Evolutionary conservation across 2,797 vertebrate species (phyloP).

Genomic region (Myiotriccus ornatus): DNA sequence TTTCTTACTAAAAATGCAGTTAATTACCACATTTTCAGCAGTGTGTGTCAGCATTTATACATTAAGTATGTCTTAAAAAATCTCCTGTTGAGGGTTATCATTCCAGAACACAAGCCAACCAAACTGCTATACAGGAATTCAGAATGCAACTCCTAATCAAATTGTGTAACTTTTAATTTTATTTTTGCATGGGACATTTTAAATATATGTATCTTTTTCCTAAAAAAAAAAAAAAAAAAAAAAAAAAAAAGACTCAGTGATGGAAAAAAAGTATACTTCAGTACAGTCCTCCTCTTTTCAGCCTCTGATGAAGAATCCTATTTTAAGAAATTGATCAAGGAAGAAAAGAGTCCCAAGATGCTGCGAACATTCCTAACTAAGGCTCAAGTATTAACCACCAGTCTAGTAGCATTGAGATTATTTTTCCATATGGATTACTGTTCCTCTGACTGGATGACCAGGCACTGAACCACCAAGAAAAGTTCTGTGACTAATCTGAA

Average conservation of each 20-base stretch:
- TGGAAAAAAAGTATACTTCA: conserved; percentile 93
- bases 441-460: conserved; percentile 80
- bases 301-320: conserved; percentile 97
- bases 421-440: conserved; percentile 77
- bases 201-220: conserved; percentile 72
- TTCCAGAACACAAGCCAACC: conserved; percentile 55
- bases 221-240: conserved; percentile 45
- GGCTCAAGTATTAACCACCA: conserved; percentile 79
- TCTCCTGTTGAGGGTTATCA: conserved; percentile 35
- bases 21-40: conserved; percentile 25
- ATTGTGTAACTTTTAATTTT: conserved; percentile 42
- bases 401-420: conserved; percentile 78
- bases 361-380: conserved; percentile 81
- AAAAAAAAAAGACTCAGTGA: conserved; percentile 66
- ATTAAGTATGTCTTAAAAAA: conserved; percentile 37
- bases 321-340: conserved; percentile 97
- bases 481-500: conserved; percentile 76
- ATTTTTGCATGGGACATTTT: conserved; percentile 78
- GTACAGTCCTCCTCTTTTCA: conserved; percentile 98
- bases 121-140: conserved; percentile 44
- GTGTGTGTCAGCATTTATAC: conserved; percentile 11
- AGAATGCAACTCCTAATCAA: conserved; percentile 66
- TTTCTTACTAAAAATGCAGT: conserved; percentile 17
- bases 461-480: conserved; percentile 75
- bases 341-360: conserved; percentile 81